Conservation (phyloP, 2,797 vertebrate species). For the Cryptoprocta ferox region DNA sequence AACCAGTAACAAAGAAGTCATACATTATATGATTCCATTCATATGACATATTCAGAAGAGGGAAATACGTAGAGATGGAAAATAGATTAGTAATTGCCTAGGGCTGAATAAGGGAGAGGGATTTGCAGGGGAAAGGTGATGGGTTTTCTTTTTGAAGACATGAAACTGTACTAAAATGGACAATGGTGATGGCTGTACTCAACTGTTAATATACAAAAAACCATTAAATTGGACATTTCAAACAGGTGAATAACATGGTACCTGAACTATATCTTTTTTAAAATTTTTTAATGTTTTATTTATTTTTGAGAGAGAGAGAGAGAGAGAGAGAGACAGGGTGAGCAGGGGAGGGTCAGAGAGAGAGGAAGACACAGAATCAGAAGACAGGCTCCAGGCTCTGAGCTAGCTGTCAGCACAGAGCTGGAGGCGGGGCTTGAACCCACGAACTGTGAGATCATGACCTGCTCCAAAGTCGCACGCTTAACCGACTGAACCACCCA, state of each 20-base stretch:
- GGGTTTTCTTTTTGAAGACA: not conserved
- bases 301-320: too few relatives aligned
- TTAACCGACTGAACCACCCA: too few relatives aligned
- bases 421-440: too few relatives aligned
- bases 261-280: not conserved
- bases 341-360: too few relatives aligned
- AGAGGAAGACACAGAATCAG: too few relatives aligned
- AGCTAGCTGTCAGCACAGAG: too few relatives aligned
- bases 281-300: too few relatives aligned
- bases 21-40: not conserved
- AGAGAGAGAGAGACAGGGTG: too few relatives aligned
- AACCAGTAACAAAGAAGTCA: not conserved
- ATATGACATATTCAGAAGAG: not conserved
- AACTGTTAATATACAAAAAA: not conserved
- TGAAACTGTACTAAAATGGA: not conserved
- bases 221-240: not conserved
- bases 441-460: too few relatives aligned
- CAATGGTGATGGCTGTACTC: not conserved
- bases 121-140: not conserved
- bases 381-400: too few relatives aligned
- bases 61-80: not conserved
- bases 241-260: not conserved
- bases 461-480: too few relatives aligned
- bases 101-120: not conserved
- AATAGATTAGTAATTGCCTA: not conserved